Conservation (phyloP, 2,113 vertebrate genomes). For the Grammomys surdaster region DNA sequence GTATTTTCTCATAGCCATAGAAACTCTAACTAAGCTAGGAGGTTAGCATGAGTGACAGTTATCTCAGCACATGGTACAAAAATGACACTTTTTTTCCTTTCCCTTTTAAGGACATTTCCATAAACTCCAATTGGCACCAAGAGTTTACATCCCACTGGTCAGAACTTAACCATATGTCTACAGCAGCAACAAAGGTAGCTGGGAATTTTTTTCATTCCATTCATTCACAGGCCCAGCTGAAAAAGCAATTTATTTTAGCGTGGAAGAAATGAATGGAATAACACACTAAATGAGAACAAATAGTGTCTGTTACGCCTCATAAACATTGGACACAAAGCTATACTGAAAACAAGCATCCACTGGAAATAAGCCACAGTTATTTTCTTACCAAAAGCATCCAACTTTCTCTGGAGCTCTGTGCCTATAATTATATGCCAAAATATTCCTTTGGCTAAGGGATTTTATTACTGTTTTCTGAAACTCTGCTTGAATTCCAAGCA, state of each 20-base stretch:
- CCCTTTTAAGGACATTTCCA: neutral
- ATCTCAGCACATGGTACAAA: neutral
- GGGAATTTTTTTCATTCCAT: neutral
- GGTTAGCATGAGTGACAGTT: neutral
- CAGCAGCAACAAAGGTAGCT: neutral
- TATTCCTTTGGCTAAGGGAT: neutral
- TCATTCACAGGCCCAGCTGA: neutral
- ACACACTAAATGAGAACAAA: neutral
- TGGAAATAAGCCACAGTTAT: neutral
- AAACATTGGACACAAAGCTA: neutral
- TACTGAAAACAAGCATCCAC: neutral
- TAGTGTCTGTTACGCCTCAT: neutral
- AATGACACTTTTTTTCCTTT: neutral
- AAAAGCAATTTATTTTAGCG: conserved; percentile 27
- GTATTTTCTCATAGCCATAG: neutral
- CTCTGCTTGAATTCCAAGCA: neutral
- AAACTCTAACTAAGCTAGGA: neutral
- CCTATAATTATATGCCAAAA: conserved; percentile 32
- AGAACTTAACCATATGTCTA: neutral
- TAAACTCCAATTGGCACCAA: neutral
- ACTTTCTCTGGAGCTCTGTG: neutral
- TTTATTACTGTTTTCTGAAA: conserved; percentile 35
- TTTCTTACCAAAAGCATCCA: conserved; percentile 11
- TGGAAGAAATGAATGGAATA: neutral
- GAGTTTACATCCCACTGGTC: neutral